Conservation (phyloP, 2,113 vertebrate genomes). For the Channa argus region DNA sequence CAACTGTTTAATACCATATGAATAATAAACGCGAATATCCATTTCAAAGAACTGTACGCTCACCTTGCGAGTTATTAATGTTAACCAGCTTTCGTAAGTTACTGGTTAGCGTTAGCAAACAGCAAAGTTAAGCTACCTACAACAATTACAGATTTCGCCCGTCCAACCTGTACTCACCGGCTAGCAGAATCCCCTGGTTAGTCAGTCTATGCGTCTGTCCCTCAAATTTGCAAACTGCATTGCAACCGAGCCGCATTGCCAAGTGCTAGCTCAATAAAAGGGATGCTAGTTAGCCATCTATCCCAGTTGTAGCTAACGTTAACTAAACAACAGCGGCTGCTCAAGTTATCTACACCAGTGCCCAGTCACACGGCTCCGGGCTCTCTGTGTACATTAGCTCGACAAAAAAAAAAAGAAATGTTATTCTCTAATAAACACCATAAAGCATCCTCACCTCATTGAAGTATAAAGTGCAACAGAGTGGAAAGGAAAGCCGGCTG, state of each 20-base stretch:
- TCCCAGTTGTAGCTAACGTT: conserved; percentile 51
- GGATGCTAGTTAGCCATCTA: conserved; percentile 8
- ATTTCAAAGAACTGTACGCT: conserved; percentile 12
- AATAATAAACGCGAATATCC: neutral
- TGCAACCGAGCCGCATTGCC: neutral
- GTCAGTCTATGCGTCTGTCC: neutral
- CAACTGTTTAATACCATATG: no score
- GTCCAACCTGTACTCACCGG: neutral
- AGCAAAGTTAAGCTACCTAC: conserved; percentile 38
- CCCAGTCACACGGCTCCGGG: conserved; percentile 30
- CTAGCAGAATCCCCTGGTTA: neutral
- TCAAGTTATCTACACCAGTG: conserved; percentile 52
- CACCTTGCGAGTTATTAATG: conserved; percentile 28
- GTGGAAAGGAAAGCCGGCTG: conserved; percentile 83
- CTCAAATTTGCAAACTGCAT: neutral
- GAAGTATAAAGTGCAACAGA: conserved; percentile 93
- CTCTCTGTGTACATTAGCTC: conserved; percentile 17
- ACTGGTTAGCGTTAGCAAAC: conserved; percentile 44
- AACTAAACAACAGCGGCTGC: conserved; percentile 71
- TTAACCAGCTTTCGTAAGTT: conserved; percentile 27
- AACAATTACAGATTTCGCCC: neutral
- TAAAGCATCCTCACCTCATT: conserved; percentile 83
- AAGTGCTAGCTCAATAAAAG: neutral
- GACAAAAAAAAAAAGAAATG: conserved; percentile 14
- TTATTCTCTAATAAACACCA: neutral